Base-by-base conservation (phyloP, 2,113 vertebrate genomes). In the Antigone vipio region DNA sequence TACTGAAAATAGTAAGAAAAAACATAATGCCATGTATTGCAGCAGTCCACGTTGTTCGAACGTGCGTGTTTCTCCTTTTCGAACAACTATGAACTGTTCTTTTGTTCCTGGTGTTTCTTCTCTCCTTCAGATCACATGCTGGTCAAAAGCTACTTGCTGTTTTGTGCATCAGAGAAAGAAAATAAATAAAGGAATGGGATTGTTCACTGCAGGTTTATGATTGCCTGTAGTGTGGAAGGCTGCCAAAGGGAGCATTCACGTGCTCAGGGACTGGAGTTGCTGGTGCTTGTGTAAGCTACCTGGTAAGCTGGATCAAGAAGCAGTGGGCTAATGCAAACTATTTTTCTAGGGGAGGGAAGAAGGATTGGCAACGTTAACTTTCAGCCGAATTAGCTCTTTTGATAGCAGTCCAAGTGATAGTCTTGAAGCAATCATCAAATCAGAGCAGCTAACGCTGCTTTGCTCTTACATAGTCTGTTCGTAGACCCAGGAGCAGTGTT, bases 321-420 rank as follows among this genome's bases (percentile, higher is more conserved):
- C 42, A 63, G 50, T 34, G 34, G 74, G 66, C 4, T 13, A 84
- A 75, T 0, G 2, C 20, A 30, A 27, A 19, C 15, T 26, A 49
- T 11, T 58, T 47, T 44, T 0, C 30, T 1, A 2, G 12, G 8
- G 42, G 16, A 56, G 9, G 44, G 26, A 34, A 55, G 38, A 60
- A 88, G 47, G 53, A 63, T 40, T 63, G 55, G 56, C 38, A 75
- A 27, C 16, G 6, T 40, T 74, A 40, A 59, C 78, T 91, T 94
- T 75, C 52, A 78, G 34, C 60, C 85, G 76, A 91, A 91, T 94
- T 93, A 89, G n/a, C 60, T 91, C 56, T 95, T 92, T 78, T 49
- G 64, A 27, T 40, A 60, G 60, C 15, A 47, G 52, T 89, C 68
- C 87, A 89, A 72, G 64, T 80, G 59, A 38, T 3, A 69, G 9